phyloP scores from a whole-genome alignment of 2,113 vertebrate genomes.

The Synodontis membranacea region DNA sequence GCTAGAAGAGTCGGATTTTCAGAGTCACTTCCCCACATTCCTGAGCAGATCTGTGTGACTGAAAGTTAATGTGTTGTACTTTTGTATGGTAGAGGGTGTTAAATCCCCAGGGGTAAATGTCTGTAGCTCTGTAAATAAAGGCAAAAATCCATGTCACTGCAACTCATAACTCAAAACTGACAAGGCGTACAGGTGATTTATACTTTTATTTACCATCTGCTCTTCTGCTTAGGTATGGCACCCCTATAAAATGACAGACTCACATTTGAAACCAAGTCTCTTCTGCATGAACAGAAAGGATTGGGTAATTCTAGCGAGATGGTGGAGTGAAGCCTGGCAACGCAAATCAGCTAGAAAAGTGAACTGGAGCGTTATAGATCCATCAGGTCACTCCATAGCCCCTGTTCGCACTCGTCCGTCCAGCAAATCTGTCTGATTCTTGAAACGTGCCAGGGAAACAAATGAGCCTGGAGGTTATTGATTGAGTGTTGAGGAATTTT shows the following conservation, averaged over 20 bases:
- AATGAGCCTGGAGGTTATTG: background rate
- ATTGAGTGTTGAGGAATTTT: conserved; percentile 5
- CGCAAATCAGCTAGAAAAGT: conserved; percentile 18
- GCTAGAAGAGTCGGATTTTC: too few species aligned
- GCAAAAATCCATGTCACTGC: background rate
- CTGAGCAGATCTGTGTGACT: background rate
- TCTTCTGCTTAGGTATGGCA: background rate
- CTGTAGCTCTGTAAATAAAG: conserved; percentile 11
- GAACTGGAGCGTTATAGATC: conserved; percentile 21
- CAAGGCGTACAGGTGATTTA: conserved; percentile 26
- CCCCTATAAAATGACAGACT: background rate
- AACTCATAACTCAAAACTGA: conserved; percentile 25
- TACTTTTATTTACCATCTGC: background rate
- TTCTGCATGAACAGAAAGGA: background rate
- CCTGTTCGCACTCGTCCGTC: background rate
- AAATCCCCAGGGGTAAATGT: conserved; percentile 4
- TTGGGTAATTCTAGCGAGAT: background rate
- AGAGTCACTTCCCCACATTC: background rate
- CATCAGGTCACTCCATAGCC: background rate
- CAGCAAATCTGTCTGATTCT: conserved; percentile 14
- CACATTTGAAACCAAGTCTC: background rate
- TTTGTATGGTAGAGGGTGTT: background rate
- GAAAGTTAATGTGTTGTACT: background rate
- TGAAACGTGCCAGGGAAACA: conserved; percentile 20
- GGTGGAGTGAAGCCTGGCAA: background rate